Evolutionary conservation across 2,797 vertebrate genomes (phyloP).

Genomic region (Perdix hodgsoniae): DNA sequence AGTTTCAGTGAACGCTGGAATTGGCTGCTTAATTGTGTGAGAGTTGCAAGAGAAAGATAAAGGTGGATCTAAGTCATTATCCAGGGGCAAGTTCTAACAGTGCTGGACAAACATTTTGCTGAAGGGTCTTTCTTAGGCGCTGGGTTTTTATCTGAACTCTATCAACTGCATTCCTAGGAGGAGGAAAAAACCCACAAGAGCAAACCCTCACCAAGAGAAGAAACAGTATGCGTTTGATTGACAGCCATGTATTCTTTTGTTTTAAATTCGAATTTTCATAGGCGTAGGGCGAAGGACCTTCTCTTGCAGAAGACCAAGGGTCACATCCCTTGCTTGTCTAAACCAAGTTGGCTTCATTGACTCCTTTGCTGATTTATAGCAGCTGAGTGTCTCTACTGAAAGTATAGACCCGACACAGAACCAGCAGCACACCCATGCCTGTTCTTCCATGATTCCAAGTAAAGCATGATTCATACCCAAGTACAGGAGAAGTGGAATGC

Average conservation of each 20-base stretch:
- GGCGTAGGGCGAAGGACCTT: slow-evolving; percentile 35
- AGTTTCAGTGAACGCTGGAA: not conserved
- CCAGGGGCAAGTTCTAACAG: slow-evolving; percentile 62
- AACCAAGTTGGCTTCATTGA: slow-evolving; percentile 14
- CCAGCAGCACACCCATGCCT: slow-evolving; percentile 48
- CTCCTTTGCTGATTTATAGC: slow-evolving; percentile 35
- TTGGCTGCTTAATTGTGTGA: not conserved
- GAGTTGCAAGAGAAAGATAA: slow-evolving; percentile 17
- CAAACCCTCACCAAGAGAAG: not conserved
- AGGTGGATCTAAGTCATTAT: slow-evolving; percentile 46
- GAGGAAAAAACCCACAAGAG: slow-evolving; percentile 3
- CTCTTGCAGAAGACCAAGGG: slow-evolving; percentile 20
- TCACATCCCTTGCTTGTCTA: slow-evolving; percentile 20
- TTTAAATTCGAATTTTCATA: slow-evolving; percentile 44
- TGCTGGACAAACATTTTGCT: slow-evolving; percentile 65
- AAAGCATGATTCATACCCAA: slow-evolving; percentile 48
- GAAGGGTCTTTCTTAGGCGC: slow-evolving; percentile 60
- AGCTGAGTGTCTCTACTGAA: slow-evolving; percentile 23
- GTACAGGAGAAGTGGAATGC: slow-evolving; percentile 27
- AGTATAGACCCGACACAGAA: not conserved
- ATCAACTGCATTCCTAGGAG: slow-evolving; percentile 38
- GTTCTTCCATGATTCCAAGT: not conserved
- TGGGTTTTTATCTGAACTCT: slow-evolving; percentile 50
- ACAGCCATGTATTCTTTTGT: not conserved
- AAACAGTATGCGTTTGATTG: not conserved